Conservation (phyloP, 2,888 invertebrate genomes). For the Andrena hattorfiana region DNA sequence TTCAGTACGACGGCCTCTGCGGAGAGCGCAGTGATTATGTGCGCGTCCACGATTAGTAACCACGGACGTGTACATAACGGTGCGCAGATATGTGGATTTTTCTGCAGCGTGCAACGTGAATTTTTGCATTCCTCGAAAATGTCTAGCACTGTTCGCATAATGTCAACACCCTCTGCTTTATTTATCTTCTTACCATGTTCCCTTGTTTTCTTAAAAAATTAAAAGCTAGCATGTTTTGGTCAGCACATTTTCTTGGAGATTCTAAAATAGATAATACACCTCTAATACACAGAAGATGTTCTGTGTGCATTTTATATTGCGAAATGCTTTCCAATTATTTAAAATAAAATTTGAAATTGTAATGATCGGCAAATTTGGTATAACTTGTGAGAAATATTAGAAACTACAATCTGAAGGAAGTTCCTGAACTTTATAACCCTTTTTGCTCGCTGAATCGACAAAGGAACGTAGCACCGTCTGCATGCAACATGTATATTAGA, state of each 20-base stretch:
- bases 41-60: constrained; percentile 58
- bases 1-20: constrained; percentile 54
- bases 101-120: constrained; percentile 45
- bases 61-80: constrained; percentile 48
- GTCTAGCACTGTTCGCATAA: neutral
- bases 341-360: neutral
- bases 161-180: neutral
- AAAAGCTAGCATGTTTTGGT: too few species aligned
- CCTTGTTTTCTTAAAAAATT: neutral
- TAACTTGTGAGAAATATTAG: neutral
- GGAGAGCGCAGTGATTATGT: constrained; percentile 57
- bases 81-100: constrained; percentile 51
- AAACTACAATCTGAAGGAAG: too few species aligned
- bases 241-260: too few species aligned
- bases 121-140: constrained; percentile 30
- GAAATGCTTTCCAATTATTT: neutral
- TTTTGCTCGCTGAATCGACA: too few species aligned
- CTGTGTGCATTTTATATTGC: neutral
- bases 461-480: too few species aligned
- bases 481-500: too few species aligned
- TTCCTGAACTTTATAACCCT: too few species aligned
- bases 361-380: neutral
- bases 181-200: neutral
- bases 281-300: too few species aligned
- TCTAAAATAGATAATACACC: too few species aligned